These are phyloP conservation scores for Forbesichthys papilliferus DNA, from an alignment of 2,113 vertebrate genomes.

Conservation along the genomic window DNA sequence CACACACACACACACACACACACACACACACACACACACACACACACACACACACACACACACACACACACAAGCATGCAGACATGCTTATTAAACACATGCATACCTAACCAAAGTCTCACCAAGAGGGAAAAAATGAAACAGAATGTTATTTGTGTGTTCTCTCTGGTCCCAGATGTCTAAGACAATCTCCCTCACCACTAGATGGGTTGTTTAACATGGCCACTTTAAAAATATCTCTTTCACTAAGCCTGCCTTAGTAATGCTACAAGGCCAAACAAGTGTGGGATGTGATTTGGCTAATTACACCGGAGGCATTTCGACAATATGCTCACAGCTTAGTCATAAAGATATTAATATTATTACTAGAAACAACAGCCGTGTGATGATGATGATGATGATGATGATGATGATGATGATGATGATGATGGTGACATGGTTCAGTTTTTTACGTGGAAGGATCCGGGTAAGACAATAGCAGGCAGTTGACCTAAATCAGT, in stretches of 20 bases:
- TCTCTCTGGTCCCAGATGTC: slow-evolving; percentile 23
- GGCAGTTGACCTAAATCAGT: neutral
- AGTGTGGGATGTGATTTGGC: slow-evolving; percentile 31
- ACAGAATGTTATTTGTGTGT: slow-evolving; percentile 3
- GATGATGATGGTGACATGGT: neutral
- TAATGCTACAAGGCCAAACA: slow-evolving; percentile 21
- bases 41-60: too few species aligned
- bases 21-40: too few species aligned
- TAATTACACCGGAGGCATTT: slow-evolving; percentile 29
- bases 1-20: too few species aligned
- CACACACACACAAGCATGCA: slow-evolving; percentile 6
- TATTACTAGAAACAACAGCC: too few species aligned
- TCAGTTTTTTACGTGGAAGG: slow-evolving; percentile 5
- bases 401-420: too few species aligned
- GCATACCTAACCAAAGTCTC: neutral
- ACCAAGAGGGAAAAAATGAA: slow-evolving; percentile 1
- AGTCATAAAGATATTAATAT: neutral
- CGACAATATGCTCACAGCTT: slow-evolving; percentile 28
- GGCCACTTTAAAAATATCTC: slow-evolving; percentile 6
- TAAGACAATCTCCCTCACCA: neutral
- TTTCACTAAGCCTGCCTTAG: slow-evolving; percentile 6
- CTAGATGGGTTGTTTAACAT: slow-evolving; percentile 10
- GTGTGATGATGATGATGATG: too few species aligned
- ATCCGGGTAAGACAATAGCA: slow-evolving; percentile 18
- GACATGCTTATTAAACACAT: neutral